phyloP scores from a whole-genome alignment of 2,797 vertebrate species.

The Poeciliopsis infans region DNA sequence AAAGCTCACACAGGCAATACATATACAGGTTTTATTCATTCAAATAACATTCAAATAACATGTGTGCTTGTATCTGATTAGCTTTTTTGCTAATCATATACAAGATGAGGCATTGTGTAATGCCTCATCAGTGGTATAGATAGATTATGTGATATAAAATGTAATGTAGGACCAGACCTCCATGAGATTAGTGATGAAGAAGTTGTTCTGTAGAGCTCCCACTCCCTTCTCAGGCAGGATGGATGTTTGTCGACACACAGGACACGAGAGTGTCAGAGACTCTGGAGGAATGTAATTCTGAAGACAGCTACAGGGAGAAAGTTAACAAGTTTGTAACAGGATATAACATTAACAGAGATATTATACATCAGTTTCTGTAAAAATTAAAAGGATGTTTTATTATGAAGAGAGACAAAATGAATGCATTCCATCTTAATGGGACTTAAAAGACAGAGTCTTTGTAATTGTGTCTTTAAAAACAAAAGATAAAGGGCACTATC shows the following conservation, averaged over 20 bases:
- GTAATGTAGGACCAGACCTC: conserved; percentile 73
- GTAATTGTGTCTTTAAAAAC: not conserved
- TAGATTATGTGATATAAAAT: not conserved
- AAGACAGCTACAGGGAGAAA: conserved; percentile 84
- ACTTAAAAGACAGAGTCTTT: conserved; percentile 24
- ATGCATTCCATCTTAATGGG: not conserved
- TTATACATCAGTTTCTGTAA: not conserved
- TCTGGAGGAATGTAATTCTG: conserved; percentile 97
- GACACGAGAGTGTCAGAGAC: conserved; percentile 94
- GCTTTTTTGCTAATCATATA: not conserved
- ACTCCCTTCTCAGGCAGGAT: conserved; percentile 95
- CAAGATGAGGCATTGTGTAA: not conserved
- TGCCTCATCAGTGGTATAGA: not conserved
- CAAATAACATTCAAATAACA: too few relatives aligned
- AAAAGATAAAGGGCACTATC: not conserved
- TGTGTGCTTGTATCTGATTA: not conserved
- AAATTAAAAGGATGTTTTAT: conserved; percentile 1
- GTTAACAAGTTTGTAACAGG: not conserved
- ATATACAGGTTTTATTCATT: conserved; percentile 9
- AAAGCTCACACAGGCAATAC: not conserved
- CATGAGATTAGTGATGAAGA: conserved; percentile 98
- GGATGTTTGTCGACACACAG: conserved; percentile 95
- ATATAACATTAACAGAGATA: not conserved
- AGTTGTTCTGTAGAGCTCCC: conserved; percentile 93
- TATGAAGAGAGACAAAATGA: conserved; percentile 6